phyloP scores from a whole-genome alignment of 2,113 vertebrate genomes.

The Pagrus major region DNA sequence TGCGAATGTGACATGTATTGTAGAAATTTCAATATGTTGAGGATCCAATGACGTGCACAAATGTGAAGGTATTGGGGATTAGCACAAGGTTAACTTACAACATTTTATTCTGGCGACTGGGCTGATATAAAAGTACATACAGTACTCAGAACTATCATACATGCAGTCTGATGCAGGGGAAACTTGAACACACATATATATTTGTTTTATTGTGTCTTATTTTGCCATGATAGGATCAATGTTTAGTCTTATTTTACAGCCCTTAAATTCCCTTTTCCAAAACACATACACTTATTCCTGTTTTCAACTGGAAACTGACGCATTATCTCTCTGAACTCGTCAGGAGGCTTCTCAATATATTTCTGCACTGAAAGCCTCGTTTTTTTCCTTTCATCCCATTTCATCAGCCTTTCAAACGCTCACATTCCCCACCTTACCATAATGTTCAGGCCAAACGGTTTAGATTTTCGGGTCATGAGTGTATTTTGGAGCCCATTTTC shows the following conservation, averaged over 20 bases:
- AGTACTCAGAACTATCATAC: neutral
- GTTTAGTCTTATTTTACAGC: neutral
- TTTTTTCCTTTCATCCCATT: conserved; percentile 18
- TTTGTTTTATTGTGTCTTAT: neutral
- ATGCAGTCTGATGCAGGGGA: neutral
- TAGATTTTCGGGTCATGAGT: conserved; percentile 41
- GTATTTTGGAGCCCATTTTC: conserved; percentile 50
- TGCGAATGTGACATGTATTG: no score
- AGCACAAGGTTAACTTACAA: no score
- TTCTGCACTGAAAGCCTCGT: neutral
- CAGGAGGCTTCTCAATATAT: conserved; percentile 8
- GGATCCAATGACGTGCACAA: no score
- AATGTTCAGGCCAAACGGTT: conserved; percentile 38
- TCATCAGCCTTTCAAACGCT: conserved; percentile 19
- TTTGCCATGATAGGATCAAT: neutral
- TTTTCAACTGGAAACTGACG: neutral
- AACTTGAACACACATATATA: neutral
- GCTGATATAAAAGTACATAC: neutral
- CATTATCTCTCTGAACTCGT: conserved; percentile 7
- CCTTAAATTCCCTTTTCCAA: neutral
- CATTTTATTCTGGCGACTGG: no score
- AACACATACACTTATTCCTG: neutral
- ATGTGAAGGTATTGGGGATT: no score
- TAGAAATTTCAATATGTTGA: no score
- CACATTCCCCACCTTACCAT: conserved; percentile 1